phyloP scores from a whole-genome alignment of 92 coral and sea anemone genomes.

The Parazoanthus atlanticus region DNA sequence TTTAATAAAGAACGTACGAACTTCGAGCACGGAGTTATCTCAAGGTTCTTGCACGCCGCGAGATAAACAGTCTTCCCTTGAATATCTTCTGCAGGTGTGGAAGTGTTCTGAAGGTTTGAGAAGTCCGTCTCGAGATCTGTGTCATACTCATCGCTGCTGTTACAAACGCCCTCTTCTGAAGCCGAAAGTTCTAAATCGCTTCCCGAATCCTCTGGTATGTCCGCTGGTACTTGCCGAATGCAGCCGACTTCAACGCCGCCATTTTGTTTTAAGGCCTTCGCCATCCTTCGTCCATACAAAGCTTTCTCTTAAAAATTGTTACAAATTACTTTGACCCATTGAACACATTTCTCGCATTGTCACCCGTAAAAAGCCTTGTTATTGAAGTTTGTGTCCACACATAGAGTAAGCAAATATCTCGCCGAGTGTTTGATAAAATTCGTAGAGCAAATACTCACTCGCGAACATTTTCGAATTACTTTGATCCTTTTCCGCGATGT shows the following conservation, averaged over 20 bases:
- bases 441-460: slow-evolving; percentile 8
- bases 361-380: background rate
- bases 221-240: slow-evolving; percentile 70
- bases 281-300: background rate
- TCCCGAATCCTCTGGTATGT: slow-evolving; percentile 29
- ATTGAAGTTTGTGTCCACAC: background rate
- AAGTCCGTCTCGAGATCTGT: slow-evolving; percentile 82
- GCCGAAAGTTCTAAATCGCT: slow-evolving; percentile 29
- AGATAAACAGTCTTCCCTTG: slow-evolving; percentile 72
- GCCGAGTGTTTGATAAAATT: slow-evolving; percentile 1
- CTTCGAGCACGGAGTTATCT: slow-evolving; percentile 84
- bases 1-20: slow-evolving; percentile 79
- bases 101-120: slow-evolving; percentile 4
- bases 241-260: slow-evolving; percentile 67
- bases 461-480: background rate
- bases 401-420: slow-evolving; percentile 1
- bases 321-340: background rate
- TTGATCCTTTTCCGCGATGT: background rate
- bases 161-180: slow-evolving; percentile 41
- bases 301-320: background rate
- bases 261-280: slow-evolving; percentile 20
- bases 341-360: background rate
- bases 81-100: slow-evolving; percentile 49
- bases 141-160: slow-evolving; percentile 89
- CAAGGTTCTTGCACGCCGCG: slow-evolving; percentile 78